Base-by-base conservation (phyloP, 1,140 invertebrate genomes). In the Campoletis sonorensis region DNA sequence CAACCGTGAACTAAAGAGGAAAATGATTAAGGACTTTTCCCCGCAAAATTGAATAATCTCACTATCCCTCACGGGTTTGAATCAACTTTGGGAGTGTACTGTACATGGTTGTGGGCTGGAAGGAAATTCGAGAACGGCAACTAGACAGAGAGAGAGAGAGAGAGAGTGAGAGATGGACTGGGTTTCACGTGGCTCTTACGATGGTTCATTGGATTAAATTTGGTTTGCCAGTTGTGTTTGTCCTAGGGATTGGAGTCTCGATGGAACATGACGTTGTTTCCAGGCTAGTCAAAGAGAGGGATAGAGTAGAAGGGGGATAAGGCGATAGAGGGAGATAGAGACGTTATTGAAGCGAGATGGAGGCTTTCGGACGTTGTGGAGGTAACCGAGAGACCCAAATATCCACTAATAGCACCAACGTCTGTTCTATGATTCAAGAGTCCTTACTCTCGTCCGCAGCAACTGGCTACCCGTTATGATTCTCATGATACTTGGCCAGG, bases 401-500 rank as follows among this genome's bases (percentile, higher is more conserved):
- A n/a, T 26, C 23, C 16, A 21, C 51, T 54, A 54, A 26, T 64
- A 26, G 61, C 61, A 64, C 21, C n/a, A 23, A 26, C 23, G 10
- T 23, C 23, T 23, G 23, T 26, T 23, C 23, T 64, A 23, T 23
- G 61, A 23, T 15, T 64, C 21, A 26, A 64, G 61, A 27, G 61
- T 64, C 61, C 61, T 64, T 27, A 23, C 13, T 64, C 61, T 64
- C 61, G 21, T 64, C 61, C 61, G n/a, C 61, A 64, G 61, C n/a
- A 64, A 64, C 61, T 54, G 51, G 51, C 51, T 54, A 54, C 51
- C 51, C n/a, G 61, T 64, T 64, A 64, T 26, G 61, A 64, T 64
- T 26, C 61, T 64, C 61, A 26, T 64, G 61, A 64, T 64, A 18
- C 54, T 58, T 58, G 61, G 4, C 13, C 13, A 11, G 61, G 61